Conservation (phyloP, 2,888 invertebrate species). For the Lathronympha strigana region DNA sequence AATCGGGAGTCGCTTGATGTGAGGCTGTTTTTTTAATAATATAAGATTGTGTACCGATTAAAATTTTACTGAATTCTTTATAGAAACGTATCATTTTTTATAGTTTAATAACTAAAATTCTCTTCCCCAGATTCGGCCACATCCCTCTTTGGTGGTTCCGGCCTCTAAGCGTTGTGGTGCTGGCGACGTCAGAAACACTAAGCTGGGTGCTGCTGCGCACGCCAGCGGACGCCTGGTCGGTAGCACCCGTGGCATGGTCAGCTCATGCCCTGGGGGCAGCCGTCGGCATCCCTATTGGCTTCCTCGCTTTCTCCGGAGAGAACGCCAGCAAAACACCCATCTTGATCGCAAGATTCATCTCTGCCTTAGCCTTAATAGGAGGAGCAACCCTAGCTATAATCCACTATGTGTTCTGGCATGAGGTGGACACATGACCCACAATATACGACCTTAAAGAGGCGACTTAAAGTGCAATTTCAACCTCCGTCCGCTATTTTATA, state of each 20-base stretch:
- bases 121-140: conserved; percentile 64
- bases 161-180: conserved; percentile 84
- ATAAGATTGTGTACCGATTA: no score
- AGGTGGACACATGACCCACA: conserved; percentile 52
- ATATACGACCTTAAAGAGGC: conserved; percentile 12
- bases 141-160: conserved; percentile 82
- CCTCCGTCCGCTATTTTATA: conserved; percentile 60
- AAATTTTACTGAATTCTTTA: no score
- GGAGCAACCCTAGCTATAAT: conserved; percentile 52
- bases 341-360: conserved; percentile 55
- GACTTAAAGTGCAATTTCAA: conserved; percentile 55
- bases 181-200: conserved; percentile 85
- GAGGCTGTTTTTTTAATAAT: no score
- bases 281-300: conserved; percentile 86
- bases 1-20: no score
- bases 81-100: no score
- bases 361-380: conserved; percentile 53
- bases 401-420: conserved; percentile 53
- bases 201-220: conserved; percentile 70
- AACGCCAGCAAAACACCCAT: conserved; percentile 58
- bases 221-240: conserved; percentile 44
- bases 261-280: conserved; percentile 89
- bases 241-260: conserved; percentile 85
- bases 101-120: no score
- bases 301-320: conserved; percentile 82